Percentiles rank a stretch among this genome's conserved stretches.
phyloP scores from a whole-genome alignment of 2,113 vertebrate species.

The Hiodon alosoides region DNA sequence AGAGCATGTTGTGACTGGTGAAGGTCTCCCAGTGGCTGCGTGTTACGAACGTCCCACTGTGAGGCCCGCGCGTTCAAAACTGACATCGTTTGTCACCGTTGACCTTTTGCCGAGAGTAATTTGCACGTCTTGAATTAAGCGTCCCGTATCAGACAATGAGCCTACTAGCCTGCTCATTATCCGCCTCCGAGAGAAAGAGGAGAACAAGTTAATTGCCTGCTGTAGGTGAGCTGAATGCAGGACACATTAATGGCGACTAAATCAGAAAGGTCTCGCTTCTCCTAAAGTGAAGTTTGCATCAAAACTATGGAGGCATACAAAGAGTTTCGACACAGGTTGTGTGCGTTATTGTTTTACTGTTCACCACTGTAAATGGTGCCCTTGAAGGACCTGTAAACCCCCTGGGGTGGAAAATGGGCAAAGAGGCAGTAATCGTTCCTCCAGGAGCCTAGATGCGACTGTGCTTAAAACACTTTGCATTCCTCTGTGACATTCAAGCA shows the following conservation, averaged over 20 bases:
- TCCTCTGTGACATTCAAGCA: too few species aligned
- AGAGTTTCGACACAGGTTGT: too few species aligned
- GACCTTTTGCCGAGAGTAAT: background rate
- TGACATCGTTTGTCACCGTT: background rate
- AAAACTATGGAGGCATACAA: background rate
- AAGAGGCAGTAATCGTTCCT: too few species aligned
- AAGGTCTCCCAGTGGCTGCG: background rate
- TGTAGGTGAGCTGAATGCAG: background rate
- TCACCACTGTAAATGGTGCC: too few species aligned
- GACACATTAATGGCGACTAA: background rate
- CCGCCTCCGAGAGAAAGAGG: background rate
- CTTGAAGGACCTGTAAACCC: too few species aligned
- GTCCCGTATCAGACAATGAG: background rate
- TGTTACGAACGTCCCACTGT: background rate
- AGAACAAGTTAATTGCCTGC: background rate
- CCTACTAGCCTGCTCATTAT: conserved; percentile 7
- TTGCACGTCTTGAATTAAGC: background rate
- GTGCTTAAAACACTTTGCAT: too few species aligned
- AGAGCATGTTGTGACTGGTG: background rate
- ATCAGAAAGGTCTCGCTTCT: background rate
- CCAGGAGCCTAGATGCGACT: too few species aligned
- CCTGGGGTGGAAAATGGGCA: too few species aligned
- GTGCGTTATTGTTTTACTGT: too few species aligned
- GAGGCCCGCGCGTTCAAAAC: background rate
- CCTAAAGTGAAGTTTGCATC: background rate